phyloP scores from a whole-genome alignment of 2,113 vertebrate species.

The Onychorhynchus coronatus region DNA sequence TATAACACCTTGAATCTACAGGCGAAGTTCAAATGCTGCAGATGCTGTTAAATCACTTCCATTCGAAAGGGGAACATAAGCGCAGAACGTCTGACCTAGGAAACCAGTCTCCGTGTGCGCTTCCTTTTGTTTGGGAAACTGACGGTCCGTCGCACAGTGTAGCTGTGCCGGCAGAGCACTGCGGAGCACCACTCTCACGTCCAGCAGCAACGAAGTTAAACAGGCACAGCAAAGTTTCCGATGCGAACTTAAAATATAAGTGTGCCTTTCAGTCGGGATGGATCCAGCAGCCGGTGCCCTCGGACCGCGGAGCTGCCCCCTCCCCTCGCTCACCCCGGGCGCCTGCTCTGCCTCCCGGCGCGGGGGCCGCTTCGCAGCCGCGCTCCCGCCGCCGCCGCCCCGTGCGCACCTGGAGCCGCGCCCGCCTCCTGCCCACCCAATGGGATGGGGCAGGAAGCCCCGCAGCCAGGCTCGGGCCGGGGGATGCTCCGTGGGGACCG shows the following conservation, averaged over 20 bases:
- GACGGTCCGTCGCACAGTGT: background rate
- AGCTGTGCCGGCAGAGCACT: background rate
- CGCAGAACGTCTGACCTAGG: background rate
- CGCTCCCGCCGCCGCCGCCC: background rate
- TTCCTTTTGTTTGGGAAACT: background rate
- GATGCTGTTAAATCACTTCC: background rate
- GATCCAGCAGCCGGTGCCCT: background rate
- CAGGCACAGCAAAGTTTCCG: background rate
- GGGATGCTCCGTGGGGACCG: background rate
- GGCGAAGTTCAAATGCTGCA: background rate
- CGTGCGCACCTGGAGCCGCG: background rate
- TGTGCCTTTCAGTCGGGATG: accelerated
- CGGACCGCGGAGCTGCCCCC: too few relatives aligned
- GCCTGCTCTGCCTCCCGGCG: background rate
- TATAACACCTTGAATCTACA: background rate
- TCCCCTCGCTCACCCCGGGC: background rate
- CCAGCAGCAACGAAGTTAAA: background rate
- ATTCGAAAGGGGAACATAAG: background rate
- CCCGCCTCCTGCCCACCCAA: background rate
- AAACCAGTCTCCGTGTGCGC: background rate
- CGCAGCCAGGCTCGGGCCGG: too few relatives aligned
- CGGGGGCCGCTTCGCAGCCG: background rate
- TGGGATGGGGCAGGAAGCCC: background rate
- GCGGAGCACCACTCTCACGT: background rate
- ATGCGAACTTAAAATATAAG: accelerated